These are phyloP conservation scores for Fulmarus glacialis DNA, from an alignment of 2,113 vertebrate species.

Conservation along the genomic window DNA sequence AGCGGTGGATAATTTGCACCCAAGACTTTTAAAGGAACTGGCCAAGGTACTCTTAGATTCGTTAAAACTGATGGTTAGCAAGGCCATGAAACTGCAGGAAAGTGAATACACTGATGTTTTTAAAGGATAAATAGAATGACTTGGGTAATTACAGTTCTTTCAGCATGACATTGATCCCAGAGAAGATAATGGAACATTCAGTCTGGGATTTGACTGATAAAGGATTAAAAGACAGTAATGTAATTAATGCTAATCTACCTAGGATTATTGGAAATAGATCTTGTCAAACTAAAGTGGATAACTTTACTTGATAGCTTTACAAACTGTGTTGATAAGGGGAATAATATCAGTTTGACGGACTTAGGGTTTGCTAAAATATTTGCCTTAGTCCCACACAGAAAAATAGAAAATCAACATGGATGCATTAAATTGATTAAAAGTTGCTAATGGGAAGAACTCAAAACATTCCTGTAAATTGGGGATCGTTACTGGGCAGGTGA, in stretches of 20 bases:
- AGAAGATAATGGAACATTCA: not conserved
- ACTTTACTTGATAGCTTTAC: not conserved
- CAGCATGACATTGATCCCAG: not conserved
- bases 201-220: not conserved
- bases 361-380: not conserved
- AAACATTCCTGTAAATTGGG: constrained; percentile 19
- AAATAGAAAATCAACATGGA: not conserved
- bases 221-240: not conserved
- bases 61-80: not conserved
- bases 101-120: not conserved
- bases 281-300: not conserved
- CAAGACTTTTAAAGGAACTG: not conserved
- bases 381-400: not conserved
- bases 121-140: not conserved
- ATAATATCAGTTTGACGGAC: not conserved
- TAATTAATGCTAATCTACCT: constrained; percentile 17
- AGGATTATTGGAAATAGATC: not conserved
- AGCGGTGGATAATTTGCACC: not conserved
- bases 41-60: not conserved
- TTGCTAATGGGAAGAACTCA: constrained; percentile 2
- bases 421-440: constrained; percentile 16
- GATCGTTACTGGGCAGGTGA: not conserved
- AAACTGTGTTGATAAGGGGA: not conserved
- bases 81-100: not conserved
- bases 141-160: not conserved